A percentile compares a stretch with the other conserved stretches of the same genome.
These are phyloP conservation scores for Apeira syringaria DNA, from an alignment of 2,888 invertebrate genomes.

Conservation along the genomic window DNA sequence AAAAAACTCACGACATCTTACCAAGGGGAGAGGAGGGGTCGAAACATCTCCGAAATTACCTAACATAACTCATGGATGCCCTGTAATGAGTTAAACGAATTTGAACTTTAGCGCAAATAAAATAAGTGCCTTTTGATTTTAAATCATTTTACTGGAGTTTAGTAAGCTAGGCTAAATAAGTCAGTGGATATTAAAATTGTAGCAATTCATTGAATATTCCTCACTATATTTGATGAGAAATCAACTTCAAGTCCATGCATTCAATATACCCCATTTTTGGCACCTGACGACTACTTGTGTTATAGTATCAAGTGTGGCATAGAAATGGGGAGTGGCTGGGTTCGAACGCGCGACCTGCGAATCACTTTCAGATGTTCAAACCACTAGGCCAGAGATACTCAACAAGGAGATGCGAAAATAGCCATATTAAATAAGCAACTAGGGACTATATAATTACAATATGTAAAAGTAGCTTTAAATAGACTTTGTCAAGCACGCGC, in stretches of 20 bases:
- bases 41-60: no score
- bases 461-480: no score
- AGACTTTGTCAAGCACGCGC: no score
- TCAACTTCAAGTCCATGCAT: constrained; percentile 66
- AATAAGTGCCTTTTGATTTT: no score
- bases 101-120: no score
- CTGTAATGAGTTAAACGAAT: no score
- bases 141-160: no score
- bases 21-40: no score
- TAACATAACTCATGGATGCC: no score
- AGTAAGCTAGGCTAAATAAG: no score
- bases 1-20: no score
- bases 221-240: constrained; percentile 38
- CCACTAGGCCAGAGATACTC: constrained; percentile 35
- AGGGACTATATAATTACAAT: no score
- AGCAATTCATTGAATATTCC: constrained; percentile 62
- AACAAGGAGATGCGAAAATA: constrained; percentile 14
- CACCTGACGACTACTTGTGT: constrained; percentile 68
- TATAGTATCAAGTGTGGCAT: constrained; percentile 77
- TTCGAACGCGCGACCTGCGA: constrained; percentile 51
- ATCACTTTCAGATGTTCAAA: neutral
- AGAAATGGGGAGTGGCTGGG: constrained; percentile 62
- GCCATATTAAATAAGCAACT: neutral
- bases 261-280: constrained; percentile 66
- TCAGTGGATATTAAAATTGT: constrained; percentile 42